These are phyloP conservation scores for Vanessa atalanta DNA, from an alignment of 1,140 invertebrate species.

Conservation along the genomic window DNA sequence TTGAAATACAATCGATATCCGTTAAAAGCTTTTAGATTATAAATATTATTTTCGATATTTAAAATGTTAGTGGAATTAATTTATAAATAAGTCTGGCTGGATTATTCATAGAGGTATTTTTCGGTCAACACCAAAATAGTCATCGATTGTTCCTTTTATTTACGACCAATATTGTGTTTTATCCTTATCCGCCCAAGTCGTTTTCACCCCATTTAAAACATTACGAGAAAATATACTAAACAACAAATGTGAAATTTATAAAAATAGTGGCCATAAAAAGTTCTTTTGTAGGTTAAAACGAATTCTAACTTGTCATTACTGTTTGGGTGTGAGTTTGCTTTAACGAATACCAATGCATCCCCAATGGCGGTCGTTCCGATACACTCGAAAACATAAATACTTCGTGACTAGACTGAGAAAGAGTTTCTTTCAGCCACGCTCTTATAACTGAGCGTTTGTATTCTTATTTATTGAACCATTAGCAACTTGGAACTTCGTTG, in stretches of 20 bases:
- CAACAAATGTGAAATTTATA: background rate
- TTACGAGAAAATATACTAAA: background rate
- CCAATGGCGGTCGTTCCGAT: slow-evolving; percentile 29
- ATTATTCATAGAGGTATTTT: no score
- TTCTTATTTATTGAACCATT: slow-evolving; percentile 42
- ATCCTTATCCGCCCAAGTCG: no score
- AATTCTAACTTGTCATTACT: slow-evolving; percentile 17
- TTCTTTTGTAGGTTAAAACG: background rate
- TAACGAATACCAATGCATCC: slow-evolving; percentile 33
- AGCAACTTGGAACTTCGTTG: slow-evolving; percentile 22
- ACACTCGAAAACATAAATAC: slow-evolving; percentile 38
- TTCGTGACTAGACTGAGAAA: slow-evolving; percentile 33
- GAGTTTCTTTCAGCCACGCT: slow-evolving; percentile 30
- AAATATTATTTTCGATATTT: no score
- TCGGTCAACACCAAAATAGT: no score
- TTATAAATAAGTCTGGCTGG: no score
- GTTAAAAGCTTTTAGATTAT: no score
- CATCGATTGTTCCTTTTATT: no score
- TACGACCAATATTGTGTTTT: no score
- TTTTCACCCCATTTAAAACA: no score
- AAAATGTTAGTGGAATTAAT: no score
- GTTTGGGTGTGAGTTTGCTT: slow-evolving; percentile 11
- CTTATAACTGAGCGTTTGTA: slow-evolving; percentile 34
- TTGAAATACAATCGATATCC: no score
- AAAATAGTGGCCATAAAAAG: background rate